Base-by-base conservation (phyloP, 2,888 invertebrate genomes). In the Allygus modestus region DNA sequence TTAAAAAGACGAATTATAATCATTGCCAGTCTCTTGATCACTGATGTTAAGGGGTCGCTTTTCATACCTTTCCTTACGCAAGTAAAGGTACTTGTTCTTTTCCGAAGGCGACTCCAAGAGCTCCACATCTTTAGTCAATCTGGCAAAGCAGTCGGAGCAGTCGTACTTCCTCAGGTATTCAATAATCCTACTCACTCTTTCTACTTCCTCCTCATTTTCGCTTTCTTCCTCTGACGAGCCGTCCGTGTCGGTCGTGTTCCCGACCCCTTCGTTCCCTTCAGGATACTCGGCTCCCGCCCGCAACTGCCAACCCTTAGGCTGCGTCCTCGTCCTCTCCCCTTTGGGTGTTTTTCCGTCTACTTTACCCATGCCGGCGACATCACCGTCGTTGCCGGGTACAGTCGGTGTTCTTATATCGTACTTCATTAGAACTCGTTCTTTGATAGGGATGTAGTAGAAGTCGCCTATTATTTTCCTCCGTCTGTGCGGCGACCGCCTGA, bases 271-370 rank as follows among this genome's bases (percentile, higher is more conserved):
- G 4, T 28, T 28, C 15, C 17, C 26, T 5, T 58, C 58, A 5
- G 58, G 58, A 20, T 15, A 1, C 28, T 71, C 71, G 2, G 71
- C 71, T n/a, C 71, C 71, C 37, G 71, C 71, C 11, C 71, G 33
- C 41, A 71, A 23, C 71, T 71, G 33, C 71, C 71, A 71, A 17
- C 65, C n/a, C 31, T 65, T 65, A 4, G 65, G 65, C 20, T 54
- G 54, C 28, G 5, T 61, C 28, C 33, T 33, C 12, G 20, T 5
- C 23, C 31, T 69, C 4, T 12, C 26, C 15, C 5, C 31, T 15
- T 65, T 65, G 15, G 11, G 26, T 23, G 2, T 23, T 17, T 58
- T 58, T 9, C 12, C 1, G 2, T 58, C 23, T 20, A 20, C 1
- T 17, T 58, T 20, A 4, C n/a, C 7, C 31, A 7, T 15, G 1